Evolutionary conservation across 2,113 vertebrate genomes (phyloP).

Genomic region (Siniperca chuatsi): DNA sequence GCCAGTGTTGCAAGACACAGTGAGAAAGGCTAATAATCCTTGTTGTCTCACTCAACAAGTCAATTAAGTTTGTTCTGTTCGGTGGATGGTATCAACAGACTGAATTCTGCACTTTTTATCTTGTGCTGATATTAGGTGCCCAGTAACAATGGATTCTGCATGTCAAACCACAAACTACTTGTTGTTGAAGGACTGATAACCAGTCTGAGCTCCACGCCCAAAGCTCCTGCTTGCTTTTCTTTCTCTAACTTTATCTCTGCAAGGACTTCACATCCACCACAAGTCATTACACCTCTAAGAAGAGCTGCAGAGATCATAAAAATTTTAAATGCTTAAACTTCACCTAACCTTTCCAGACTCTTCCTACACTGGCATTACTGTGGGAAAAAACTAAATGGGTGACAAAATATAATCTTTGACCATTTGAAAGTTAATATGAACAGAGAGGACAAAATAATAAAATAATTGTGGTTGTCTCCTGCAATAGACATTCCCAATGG

Average conservation of each 20-base stretch:
- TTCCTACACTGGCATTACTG: background rate
- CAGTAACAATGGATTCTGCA: background rate
- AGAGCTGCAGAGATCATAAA: constrained; percentile 25
- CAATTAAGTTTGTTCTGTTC: background rate
- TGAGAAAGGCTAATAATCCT: constrained; percentile 15
- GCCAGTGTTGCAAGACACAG: constrained; percentile 3
- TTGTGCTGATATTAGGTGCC: constrained; percentile 17
- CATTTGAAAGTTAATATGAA: constrained; percentile 19
- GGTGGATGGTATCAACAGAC: background rate
- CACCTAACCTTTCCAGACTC: constrained; percentile 26
- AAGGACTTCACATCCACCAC: constrained; percentile 2
- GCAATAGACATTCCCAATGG: constrained; percentile 9
- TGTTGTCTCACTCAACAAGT: background rate
- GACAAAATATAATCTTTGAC: background rate
- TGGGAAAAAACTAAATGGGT: constrained; percentile 1
- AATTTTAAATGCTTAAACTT: constrained; percentile 30
- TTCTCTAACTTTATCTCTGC: constrained; percentile 10
- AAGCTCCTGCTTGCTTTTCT: constrained; percentile 10
- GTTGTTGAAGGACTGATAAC: background rate
- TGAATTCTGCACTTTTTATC: background rate
- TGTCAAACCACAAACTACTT: constrained; percentile 14
- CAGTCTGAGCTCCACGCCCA: background rate
- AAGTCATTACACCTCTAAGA: constrained; percentile 12
- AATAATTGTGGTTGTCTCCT: background rate
- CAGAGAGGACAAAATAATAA: background rate